phyloP scores from a whole-genome alignment of 2,888 invertebrate species.

The Camponotus fellah region DNA sequence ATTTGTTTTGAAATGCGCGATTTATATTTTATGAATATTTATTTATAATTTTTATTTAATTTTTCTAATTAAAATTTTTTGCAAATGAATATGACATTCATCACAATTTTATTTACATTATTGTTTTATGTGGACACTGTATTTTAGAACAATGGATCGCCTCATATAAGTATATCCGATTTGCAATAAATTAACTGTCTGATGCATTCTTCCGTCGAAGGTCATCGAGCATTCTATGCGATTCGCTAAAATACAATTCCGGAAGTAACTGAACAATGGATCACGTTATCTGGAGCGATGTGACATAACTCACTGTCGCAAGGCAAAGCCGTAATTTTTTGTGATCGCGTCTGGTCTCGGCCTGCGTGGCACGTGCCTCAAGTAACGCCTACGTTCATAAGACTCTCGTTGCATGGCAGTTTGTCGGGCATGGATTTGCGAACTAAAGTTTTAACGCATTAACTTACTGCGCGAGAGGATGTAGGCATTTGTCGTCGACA shows the following conservation, averaged over 20 bases:
- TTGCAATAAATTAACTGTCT: constrained; percentile 8
- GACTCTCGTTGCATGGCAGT: constrained; percentile 67
- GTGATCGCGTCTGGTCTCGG: constrained; percentile 43
- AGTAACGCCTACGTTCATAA: constrained; percentile 81
- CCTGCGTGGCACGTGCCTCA: constrained; percentile 79
- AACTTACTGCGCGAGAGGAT: constrained; percentile 79
- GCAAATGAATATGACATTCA: not conserved
- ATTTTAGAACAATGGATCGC: not conserved
- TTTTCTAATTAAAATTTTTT: not conserved
- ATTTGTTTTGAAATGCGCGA: not conserved
- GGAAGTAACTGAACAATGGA: constrained; percentile 50
- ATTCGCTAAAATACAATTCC: constrained; percentile 42
- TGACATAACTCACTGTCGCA: constrained; percentile 49
- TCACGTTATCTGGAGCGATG: constrained; percentile 41
- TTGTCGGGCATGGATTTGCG: constrained; percentile 82
- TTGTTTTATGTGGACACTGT: not conserved
- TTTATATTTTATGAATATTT: not conserved
- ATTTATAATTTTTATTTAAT: not conserved
- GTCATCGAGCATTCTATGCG: constrained; percentile 15
- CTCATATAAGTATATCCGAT: not conserved
- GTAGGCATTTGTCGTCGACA: constrained; percentile 76
- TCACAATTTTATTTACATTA: not conserved
- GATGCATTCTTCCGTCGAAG: constrained; percentile 31
- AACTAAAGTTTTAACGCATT: constrained; percentile 81
- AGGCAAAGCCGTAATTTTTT: constrained; percentile 60